These are phyloP conservation scores for Dinothrombium tinctorium DNA, from an alignment of 1,140 invertebrate species.

Conservation along the genomic window DNA sequence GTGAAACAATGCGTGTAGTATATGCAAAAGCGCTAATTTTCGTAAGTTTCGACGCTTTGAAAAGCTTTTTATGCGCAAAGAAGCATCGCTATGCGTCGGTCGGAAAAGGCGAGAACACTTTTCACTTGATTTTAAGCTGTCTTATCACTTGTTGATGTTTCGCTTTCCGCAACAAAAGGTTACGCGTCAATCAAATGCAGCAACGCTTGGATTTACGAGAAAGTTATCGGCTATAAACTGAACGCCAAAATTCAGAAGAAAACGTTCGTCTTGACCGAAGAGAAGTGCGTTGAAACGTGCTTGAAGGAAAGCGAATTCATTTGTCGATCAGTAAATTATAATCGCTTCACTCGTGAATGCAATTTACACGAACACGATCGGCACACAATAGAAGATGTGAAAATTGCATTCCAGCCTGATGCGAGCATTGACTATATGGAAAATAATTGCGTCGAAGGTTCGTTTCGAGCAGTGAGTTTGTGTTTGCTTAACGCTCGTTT, in stretches of 20 bases:
- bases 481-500: neutral
- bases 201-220: conserved; percentile 65
- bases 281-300: conserved; percentile 56
- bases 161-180: no score
- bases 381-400: conserved; percentile 21
- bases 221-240: conserved; percentile 40
- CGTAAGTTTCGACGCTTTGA: no score
- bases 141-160: no score
- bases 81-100: no score
- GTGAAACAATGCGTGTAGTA: no score
- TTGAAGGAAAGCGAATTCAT: conserved; percentile 61
- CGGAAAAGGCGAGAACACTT: no score
- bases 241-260: conserved; percentile 30
- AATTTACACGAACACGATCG: conserved; percentile 30
- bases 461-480: neutral
- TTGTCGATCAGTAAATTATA: conserved; percentile 74
- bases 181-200: neutral
- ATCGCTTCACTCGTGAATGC: conserved; percentile 55
- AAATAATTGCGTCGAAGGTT: conserved; percentile 27
- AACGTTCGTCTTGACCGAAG: conserved; percentile 16
- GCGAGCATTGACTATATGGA: conserved; percentile 21
- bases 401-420: conserved; percentile 16
- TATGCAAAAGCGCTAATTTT: no score
- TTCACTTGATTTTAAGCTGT: no score
- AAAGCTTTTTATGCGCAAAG: no score